Base-by-base conservation (phyloP, 2,113 vertebrate genomes). In the Fregata magnificens region DNA sequence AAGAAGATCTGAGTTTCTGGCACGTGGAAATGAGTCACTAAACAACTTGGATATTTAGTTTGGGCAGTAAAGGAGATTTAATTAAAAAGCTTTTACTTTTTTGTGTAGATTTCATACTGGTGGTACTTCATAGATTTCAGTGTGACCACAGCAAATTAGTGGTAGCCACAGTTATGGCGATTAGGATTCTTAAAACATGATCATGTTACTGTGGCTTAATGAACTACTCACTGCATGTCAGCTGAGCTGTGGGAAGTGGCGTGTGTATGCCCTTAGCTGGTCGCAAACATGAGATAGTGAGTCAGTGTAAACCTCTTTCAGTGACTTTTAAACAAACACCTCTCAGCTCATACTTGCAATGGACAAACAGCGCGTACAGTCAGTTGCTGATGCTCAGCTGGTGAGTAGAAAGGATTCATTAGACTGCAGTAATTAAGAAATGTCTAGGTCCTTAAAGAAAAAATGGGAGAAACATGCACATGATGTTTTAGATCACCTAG, bases 31-130 rank as follows among this genome's bases (percentile, higher is more conserved):
- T 29, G 24, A 86, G 25, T 63, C 62, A 56, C 31, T 50, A 82
- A 84, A 36, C 10, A 61, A 53, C 44, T 47, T 1, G 2, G 56
- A 52, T 82, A 76, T 82, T 94, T 71, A 62, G 69, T 87, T 56
- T 59, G 28, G 31, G 18, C 20, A 58, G 59, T 63, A 53, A 71
- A 81, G 24, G 22, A 76, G 31, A 67, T 72, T 26, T 77, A 73
- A 90, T 79, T 70, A 15, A 85, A 89, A 90, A 62, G 26, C 58
- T 95, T 96, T 94, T 85, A 79, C 61, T 83, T 96, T 88, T 82
- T 79, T 13, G 76, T 73, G 42, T 70, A 67, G 49, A 62, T 87
- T 95, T 94, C 61, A 50, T 72, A 58, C 20, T 87, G 42, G 49
- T 79, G 61, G 40, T 58, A n/a, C 34, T 89, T 70, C 42, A 45